phyloP scores from a whole-genome alignment of 2,888 invertebrate genomes.

The Smittia sp. region DNA sequence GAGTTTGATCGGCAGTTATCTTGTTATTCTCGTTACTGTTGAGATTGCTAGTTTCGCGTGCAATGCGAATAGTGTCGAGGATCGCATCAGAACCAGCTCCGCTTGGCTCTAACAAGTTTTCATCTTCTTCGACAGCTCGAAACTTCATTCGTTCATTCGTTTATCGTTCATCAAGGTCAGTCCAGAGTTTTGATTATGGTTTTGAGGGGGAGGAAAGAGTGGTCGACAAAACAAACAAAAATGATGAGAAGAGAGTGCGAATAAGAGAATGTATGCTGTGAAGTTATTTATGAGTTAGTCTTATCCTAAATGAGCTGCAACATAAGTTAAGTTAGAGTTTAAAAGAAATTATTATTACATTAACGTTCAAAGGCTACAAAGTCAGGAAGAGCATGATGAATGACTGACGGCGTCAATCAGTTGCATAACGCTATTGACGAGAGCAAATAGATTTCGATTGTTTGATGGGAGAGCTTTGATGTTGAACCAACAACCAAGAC shows the following conservation, averaged over 20 bases:
- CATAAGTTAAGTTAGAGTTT: no score
- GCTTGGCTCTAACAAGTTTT: constrained; percentile 36
- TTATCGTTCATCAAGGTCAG: background rate
- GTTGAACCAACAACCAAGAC: no score
- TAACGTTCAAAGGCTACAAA: no score
- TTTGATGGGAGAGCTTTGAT: background rate
- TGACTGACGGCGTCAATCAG: no score
- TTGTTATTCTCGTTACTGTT: constrained; percentile 46
- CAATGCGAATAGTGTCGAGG: constrained; percentile 51
- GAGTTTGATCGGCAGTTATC: constrained; percentile 46
- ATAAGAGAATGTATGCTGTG: no score
- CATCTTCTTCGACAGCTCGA: constrained; percentile 32
- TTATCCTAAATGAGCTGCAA: no score
- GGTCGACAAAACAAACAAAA: background rate
- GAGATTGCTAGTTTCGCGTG: constrained; percentile 47
- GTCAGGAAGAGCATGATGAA: no score
- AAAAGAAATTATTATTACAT: no score
- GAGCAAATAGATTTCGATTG: background rate
- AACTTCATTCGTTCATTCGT: constrained; percentile 8
- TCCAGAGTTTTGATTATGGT: background rate
- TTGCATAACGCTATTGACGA: background rate
- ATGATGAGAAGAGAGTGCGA: no score
- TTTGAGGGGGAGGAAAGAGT: background rate
- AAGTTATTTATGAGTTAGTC: no score
- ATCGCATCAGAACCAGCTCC: constrained; percentile 30